Base-by-base conservation (phyloP, 1,140 invertebrate species). In the Caenorhabditis tropicalis region DNA sequence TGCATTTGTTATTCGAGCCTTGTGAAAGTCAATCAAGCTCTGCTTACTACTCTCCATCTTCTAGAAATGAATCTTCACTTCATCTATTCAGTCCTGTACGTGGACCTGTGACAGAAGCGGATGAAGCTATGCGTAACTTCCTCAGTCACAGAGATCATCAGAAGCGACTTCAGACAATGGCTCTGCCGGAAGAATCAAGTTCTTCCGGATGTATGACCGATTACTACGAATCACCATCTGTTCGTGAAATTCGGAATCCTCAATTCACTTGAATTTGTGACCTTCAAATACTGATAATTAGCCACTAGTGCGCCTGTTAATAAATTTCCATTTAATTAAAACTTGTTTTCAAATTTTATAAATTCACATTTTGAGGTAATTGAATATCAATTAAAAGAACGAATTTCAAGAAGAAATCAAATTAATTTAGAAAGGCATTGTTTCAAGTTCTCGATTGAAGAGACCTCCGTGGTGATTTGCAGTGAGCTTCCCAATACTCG, bases 391-490 rank as follows among this genome's bases (percentile, higher is more conserved):
- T 43, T 12, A 43, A 43, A 12, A 12, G 10, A 56, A 21, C 7
- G 0, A 56, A 56, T 51, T 51, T 51, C 9, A 15, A 58, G 29
- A 27, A 58, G 2, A 58, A 29, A 58, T n/a, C 7, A 9, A 10
- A 19, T 10, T 6, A 16, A 15, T 74, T 31, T 93, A 96, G 95
- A 95, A 96, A 9, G 93, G 93, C 82, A 96, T 89, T 86, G 93
- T 89, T 88, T 93, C 92, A 0, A 95, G 95, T 92, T 96, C 94
- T 88, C 94, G 95, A 88, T 95, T 94, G 51, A 95, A 92, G 90
- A 96, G 96, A 82, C 92, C 92, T 1, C 95, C 95, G 89, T 94
- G 94, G 79, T 95, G 93, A 51, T 92, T 87, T 84, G 94, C 93
- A 21, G 92, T 92, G 1, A 96, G 89, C 0, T 91, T 92, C 43